Evolutionary conservation across 2,888 invertebrate genomes (phyloP).

Genomic region (Metacarcinus magister): DNA sequence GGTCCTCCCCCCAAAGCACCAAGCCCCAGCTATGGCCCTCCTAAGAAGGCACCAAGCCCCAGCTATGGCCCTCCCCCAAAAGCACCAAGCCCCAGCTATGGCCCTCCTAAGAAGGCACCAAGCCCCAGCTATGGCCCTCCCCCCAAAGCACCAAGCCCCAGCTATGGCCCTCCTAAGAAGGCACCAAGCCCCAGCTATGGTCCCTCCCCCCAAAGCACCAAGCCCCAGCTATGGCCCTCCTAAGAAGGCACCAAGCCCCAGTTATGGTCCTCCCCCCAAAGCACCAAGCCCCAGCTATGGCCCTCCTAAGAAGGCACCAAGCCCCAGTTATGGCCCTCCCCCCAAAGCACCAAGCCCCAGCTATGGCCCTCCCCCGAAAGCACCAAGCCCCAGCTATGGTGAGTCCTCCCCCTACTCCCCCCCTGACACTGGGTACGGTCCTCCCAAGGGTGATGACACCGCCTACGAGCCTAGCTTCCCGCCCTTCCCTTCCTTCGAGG

Average conservation of each 20-base stretch:
- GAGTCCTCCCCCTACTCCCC: background rate
- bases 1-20: background rate
- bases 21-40: background rate
- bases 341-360: background rate
- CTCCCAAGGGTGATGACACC: background rate
- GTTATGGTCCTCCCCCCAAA: background rate
- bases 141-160: background rate
- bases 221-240: background rate
- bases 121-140: background rate
- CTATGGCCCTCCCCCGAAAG: background rate
- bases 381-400: background rate
- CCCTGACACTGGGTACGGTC: background rate
- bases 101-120: background rate
- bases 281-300: background rate
- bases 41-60: background rate
- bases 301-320: background rate
- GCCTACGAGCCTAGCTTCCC: background rate
- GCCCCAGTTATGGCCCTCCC: too few species aligned
- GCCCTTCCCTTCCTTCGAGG: conserved; percentile 28
- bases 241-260: background rate
- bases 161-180: background rate
- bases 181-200: background rate
- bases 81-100: background rate
- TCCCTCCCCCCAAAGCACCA: background rate
- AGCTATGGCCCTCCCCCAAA: background rate